Conservation (phyloP, 2,888 invertebrate genomes). For the Dicyrtomina minuta region DNA sequence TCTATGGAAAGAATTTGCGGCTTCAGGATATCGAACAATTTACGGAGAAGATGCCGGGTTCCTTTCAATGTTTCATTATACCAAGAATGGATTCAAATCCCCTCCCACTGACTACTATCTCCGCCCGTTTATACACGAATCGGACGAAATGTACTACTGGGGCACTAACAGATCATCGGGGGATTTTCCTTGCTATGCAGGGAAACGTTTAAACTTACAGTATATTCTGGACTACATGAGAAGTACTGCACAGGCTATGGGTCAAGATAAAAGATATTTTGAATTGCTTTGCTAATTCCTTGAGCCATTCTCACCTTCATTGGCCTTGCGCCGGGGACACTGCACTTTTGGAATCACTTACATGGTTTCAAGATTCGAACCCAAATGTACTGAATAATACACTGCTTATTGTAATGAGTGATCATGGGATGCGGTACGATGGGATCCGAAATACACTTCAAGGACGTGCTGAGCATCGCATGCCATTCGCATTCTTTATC, state of each 20-base stretch:
- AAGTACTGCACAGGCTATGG: constrained; percentile 5
- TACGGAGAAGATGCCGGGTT: constrained; percentile 86
- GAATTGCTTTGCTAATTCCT: constrained; percentile 82
- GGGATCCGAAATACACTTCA: constrained; percentile 79
- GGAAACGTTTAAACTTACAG: constrained; percentile 4
- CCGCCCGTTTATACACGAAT: neutral
- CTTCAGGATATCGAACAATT: constrained; percentile 73
- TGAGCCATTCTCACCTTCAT: constrained; percentile 83
- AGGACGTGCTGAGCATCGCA: constrained; percentile 74
- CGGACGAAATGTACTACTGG: neutral
- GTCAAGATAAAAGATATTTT: constrained; percentile 63
- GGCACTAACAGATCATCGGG: neutral
- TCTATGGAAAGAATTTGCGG: constrained; percentile 77
- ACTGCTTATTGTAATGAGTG: no score
- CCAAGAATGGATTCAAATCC: constrained; percentile 1
- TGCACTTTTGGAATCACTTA: constrained; percentile 64
- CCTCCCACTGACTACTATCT: constrained; percentile 2
- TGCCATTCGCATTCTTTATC: constrained; percentile 75
- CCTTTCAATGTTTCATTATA: neutral
- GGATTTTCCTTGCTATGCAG: constrained; percentile 8
- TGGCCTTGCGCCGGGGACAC: constrained; percentile 73
- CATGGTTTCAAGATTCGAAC: constrained; percentile 60
- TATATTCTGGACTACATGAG: neutral
- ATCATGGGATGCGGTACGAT: constrained; percentile 84
- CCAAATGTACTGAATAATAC: no score